These are phyloP conservation scores for Poecilia latipinna DNA, from an alignment of 2,113 vertebrate genomes.

Conservation along the genomic window DNA sequence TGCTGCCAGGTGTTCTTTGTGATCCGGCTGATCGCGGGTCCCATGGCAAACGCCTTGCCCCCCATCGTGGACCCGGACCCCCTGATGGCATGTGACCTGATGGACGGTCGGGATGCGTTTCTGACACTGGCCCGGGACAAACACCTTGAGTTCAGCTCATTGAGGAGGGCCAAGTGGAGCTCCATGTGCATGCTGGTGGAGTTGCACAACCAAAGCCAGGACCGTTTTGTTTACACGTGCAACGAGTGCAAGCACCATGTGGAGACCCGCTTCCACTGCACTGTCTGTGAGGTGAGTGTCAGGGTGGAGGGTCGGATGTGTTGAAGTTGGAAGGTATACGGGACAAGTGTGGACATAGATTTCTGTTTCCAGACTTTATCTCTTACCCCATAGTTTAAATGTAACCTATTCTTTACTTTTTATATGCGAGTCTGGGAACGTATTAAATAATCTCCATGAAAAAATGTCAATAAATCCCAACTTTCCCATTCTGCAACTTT, in stretches of 20 bases:
- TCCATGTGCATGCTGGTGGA: constrained; percentile 99
- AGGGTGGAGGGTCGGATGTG: no score
- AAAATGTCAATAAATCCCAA: background rate
- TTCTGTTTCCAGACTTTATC: no score
- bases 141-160: constrained; percentile 95
- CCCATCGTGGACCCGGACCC: constrained; percentile 92
- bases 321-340: no score
- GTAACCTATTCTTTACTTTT: background rate
- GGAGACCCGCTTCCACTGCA: constrained; percentile 98
- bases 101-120: constrained; percentile 98
- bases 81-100: constrained; percentile 95
- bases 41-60: constrained; percentile 91
- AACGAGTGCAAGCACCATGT: constrained; percentile 98
- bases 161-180: constrained; percentile 94
- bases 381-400: no score
- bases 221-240: constrained; percentile 98
- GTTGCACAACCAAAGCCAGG: constrained; percentile 97
- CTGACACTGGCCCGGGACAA: constrained; percentile 97
- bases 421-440: background rate
- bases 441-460: no score
- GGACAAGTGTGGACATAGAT: no score
- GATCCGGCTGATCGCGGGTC: constrained; percentile 92
- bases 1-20: constrained; percentile 94
- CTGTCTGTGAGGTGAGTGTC: constrained; percentile 92
- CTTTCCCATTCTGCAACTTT: background rate